These are phyloP conservation scores for Caenorhabditis panamensis DNA, from an alignment of 2,888 invertebrate genomes.

Conservation along the genomic window DNA sequence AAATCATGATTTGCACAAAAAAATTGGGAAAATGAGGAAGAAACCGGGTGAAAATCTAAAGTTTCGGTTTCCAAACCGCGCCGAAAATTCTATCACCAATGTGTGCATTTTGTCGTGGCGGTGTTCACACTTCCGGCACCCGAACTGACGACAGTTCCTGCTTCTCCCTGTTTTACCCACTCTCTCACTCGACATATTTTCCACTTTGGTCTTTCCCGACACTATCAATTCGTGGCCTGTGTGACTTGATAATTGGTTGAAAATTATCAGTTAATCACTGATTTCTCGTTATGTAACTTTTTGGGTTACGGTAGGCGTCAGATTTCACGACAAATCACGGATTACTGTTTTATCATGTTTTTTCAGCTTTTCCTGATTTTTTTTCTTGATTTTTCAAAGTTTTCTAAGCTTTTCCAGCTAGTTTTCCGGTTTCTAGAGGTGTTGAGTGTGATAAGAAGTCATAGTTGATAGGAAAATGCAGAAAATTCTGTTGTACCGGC, in stretches of 20 bases:
- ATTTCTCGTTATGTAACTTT: not conserved
- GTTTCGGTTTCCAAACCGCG: not conserved
- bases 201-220: conserved; percentile 18
- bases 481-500: conserved; percentile 9
- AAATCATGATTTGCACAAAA: not conserved
- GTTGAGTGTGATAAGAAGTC: not conserved
- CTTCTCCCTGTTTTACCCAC: conserved; percentile 11
- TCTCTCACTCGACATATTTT: conserved; percentile 21
- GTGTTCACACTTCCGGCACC: conserved; percentile 8
- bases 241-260: not conserved
- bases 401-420: not conserved
- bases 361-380: not conserved
- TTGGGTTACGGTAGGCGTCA: not conserved
- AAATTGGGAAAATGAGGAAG: not conserved
- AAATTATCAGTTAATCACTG: not conserved
- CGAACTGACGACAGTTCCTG: conserved; percentile 15
- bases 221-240: not conserved
- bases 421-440: not conserved
- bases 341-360: not conserved
- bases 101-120: not conserved
- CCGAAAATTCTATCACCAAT: not conserved
- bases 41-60: not conserved
- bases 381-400: conserved; percentile 1
- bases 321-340: not conserved
- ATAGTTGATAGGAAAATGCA: conserved; percentile 3